Base-by-base conservation (phyloP, 2,113 vertebrate genomes). In the Burhinus oedicnemus region DNA sequence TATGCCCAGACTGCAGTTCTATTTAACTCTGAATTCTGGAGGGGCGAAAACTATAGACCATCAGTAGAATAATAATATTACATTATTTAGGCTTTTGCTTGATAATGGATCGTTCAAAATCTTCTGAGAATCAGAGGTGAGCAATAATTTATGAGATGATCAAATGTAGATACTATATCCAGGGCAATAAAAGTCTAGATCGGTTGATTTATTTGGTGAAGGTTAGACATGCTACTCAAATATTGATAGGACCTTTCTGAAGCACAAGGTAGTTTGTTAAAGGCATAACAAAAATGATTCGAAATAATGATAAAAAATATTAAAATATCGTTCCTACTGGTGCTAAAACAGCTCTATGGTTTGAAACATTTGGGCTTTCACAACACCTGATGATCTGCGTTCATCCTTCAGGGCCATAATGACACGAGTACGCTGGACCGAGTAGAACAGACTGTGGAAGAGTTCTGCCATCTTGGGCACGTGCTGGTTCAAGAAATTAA, bases 101-200 rank as follows among this genome's bases (percentile, higher is more conserved):
- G 87, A 16, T 94, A 93, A 89, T 70, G 52, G 70, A 15, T 81
- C n/a, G 23, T 69, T 91, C 20, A 65, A 11, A 76, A 74, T 79
- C 74, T 45, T 54, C 27, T 58, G 87, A 80, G 84, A 79, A 58
- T 65, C 61, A 58, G 77, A 83, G 36, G 17, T 45, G 65, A 89
- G 77, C 45, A 91, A 74, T 96, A 87, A 96, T 94, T 87, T 55
- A 95, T 89, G 74, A 85, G 66, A 21, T 26, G 54, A 38, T 93
- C 92, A 81, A 72, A 66, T 17, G 57, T 3, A 61, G 89, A 38
- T 82, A 15, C 81, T 72, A 2, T 79, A 54, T 85, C 23, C 0
- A 0, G 54, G 23, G 45, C 54, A 79, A 69, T 96, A 79, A 82
- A 87, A 94, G 76, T 80, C 51, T 1, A 15, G n/a, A 66, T 80